Evolutionary conservation across 1,140 invertebrate species (phyloP).

Genomic region (Trichomalopsis sarcophagae): DNA sequence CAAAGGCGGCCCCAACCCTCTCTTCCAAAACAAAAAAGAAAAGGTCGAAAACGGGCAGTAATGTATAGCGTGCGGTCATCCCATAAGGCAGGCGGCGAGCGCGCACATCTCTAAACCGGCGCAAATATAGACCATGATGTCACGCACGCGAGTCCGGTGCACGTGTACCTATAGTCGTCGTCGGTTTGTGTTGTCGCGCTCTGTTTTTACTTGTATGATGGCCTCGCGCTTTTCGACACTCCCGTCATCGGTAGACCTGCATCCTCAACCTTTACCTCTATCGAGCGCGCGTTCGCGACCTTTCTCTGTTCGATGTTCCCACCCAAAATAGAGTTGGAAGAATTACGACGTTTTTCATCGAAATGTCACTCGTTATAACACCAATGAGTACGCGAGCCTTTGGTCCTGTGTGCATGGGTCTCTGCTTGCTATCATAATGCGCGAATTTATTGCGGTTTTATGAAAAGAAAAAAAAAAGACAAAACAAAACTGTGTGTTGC

Average conservation of each 20-base stretch:
- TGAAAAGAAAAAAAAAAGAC: too few species aligned
- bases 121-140: constrained; percentile 46
- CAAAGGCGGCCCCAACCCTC: too few species aligned
- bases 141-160: constrained; percentile 19
- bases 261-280: neutral
- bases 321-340: neutral
- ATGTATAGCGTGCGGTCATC: neutral
- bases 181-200: neutral
- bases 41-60: constrained; percentile 1
- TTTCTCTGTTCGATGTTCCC: neutral
- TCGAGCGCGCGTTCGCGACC: neutral
- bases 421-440: too few species aligned
- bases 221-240: neutral
- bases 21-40: neutral
- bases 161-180: neutral
- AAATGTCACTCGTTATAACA: neutral
- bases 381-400: too few species aligned
- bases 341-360: too few species aligned
- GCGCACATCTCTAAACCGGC: neutral
- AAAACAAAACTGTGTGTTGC: too few species aligned
- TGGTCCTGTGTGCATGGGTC: too few species aligned
- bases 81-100: neutral
- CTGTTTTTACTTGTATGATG: neutral
- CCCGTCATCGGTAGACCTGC: too few species aligned
- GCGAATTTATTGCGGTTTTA: too few species aligned